These are phyloP conservation scores for Catostomus latipinnis DNA, from an alignment of 2,797 vertebrate species.

Conservation along the genomic window DNA sequence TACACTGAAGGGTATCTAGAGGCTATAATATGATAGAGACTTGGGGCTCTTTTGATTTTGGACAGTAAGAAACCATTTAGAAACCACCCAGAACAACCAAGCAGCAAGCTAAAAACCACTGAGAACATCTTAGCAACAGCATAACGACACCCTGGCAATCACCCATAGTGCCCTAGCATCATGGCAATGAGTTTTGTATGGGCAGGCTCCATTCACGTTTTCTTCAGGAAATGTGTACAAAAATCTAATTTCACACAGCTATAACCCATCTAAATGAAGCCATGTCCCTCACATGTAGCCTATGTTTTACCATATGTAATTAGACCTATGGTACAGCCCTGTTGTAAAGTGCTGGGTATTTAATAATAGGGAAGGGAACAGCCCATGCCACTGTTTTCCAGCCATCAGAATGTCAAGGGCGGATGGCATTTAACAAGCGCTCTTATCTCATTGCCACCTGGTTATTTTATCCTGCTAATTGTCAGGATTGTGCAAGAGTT, in stretches of 20 bases:
- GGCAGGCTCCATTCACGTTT: too few relatives aligned
- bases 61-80: too few relatives aligned
- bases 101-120: too few relatives aligned
- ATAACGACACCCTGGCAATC: too few relatives aligned
- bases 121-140: too few relatives aligned
- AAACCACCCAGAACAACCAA: too few relatives aligned
- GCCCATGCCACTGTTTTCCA: constrained; percentile 36
- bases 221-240: too few relatives aligned
- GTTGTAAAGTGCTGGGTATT: constrained; percentile 41
- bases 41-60: too few relatives aligned
- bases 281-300: constrained; percentile 9
- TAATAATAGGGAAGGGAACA: constrained; percentile 56
- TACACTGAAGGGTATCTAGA: too few relatives aligned
- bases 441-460: constrained; percentile 53
- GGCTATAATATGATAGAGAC: too few relatives aligned
- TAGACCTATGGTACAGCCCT: constrained; percentile 37
- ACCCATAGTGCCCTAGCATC: not conserved
- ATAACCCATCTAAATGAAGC: not conserved
- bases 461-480: constrained; percentile 57
- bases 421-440: constrained; percentile 11
- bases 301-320: constrained; percentile 48
- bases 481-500: constrained; percentile 38
- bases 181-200: too few relatives aligned
- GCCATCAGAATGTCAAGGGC: constrained; percentile 22
- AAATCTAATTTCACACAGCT: constrained; percentile 13